Evolutionary conservation across 2,888 invertebrate species (phyloP), one percentile per base, ranked within the genome.

Genomic region (Agrilus mali): DNA sequence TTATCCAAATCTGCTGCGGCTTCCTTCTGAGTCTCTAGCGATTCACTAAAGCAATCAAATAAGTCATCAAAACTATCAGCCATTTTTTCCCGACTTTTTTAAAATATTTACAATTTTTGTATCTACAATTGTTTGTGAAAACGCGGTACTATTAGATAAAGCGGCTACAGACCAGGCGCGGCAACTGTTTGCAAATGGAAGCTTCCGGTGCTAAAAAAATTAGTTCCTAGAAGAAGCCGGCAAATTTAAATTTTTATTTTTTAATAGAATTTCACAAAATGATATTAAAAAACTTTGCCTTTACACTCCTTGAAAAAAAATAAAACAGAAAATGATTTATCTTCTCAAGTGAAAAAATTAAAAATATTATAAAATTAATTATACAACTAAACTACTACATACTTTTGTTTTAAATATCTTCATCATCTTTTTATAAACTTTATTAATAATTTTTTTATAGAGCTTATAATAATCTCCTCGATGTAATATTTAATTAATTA

Each of bases 1-100:
- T 47, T 38, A 41, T 41, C 49, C 46, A 38, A 40, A 47, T 49
- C 27, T 37, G 51, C 47, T 34, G 48, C 36, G 17, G 45, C 35
- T 35, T 50, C 48, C 12, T 49, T 49, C 4, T 15, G 10, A 39
- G 33, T 13, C 16, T 55, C 53, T n/a, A 49, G 48, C 8, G 48
- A 50, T 47, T 63, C 59, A 34, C 64, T 62, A 51, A 67, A 66
- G 50, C 66, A 66, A 42, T 63, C 60, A 48, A 67, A 67, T 43
- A 67, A 57, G 52, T 65, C 63, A 49, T 66, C 65, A 43, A 67
- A 65, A 38, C 57, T 59, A 33, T 63, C 62, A 47, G 62, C 59
- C 66, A 67, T 67, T 14, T 14, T 42, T 20, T 33, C 15, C 7
- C 2, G 8, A 16, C 3, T 36, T 16, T 40, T 16, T 33, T 16